Base-by-base conservation (phyloP, 2,113 vertebrate species). In the Malaclemys terrapin region DNA sequence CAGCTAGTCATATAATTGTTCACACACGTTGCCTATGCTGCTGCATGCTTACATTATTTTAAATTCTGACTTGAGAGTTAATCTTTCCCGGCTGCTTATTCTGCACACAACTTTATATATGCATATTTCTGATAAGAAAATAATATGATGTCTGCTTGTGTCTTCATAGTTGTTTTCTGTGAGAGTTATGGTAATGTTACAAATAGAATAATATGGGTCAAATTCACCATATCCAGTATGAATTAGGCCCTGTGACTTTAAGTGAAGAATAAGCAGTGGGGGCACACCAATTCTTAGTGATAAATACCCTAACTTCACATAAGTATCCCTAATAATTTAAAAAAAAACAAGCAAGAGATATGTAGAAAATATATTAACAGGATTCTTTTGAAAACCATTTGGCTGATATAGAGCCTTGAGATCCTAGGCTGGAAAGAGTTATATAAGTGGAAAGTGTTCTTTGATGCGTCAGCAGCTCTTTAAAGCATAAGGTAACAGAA, bases 41-140 rank as follows among this genome's bases (percentile, higher is more conserved):
- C 50, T 83, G 59, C 1, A 0, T 86, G 75, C 42, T 91, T 91
- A 29, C 85, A 31, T 79, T 85, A 79, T 81, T 95, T 2, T 59
- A n/a, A 80, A 93, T 88, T 95, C 84, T 85, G 92, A 91, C 89
- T 88, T 93, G 90, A 87, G 95, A 96, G 25, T 93, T 95, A 87
- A 88, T 79, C 75, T 87, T 96, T 95, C 96, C 87, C 89, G 84
- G 79, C 54, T 93, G 81, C 27, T 91, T 96, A 91, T 89, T 93
- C 56, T 82, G 79, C 65, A 81, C 84, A 87, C 88, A 62, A 91
- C 92, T 96, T 91, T 92, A 85, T 85, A 80, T 3, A 59, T 42
- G 16, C 80, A 56, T 83, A 76, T 75, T 89, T 22, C 31, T 89
- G 27, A 65, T 95, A 92, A 94, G 75, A 91, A 92, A 94, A 92